Evolutionary conservation across 2,113 vertebrate genomes (phyloP).

Genomic region (Clupea harengus): DNA sequence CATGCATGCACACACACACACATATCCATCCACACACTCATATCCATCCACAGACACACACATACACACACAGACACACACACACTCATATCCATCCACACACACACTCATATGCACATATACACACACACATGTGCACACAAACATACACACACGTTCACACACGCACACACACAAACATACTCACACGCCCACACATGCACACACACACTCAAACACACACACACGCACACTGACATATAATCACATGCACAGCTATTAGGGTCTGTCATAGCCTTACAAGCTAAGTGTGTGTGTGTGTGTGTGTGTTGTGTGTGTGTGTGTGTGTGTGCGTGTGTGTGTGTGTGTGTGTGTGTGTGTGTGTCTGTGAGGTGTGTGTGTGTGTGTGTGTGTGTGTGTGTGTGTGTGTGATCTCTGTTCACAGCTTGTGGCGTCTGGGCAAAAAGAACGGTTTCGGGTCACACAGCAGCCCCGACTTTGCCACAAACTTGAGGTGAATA

Average conservation of each 20-base stretch:
- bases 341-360: slow-evolving; percentile 42
- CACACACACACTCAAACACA: no score
- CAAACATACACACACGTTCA: no score
- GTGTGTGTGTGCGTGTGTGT: slow-evolving; percentile 37
- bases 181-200: no score
- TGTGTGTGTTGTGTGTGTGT: slow-evolving; percentile 7
- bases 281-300: slow-evolving; percentile 27
- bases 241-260: no score
- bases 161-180: no score
- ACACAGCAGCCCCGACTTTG: slow-evolving; percentile 77
- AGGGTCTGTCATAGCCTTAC: no score
- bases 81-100: background rate
- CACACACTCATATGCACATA: no score
- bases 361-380: slow-evolving; percentile 49
- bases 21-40: no score
- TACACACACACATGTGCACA: no score
- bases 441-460: slow-evolving; percentile 79
- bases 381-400: slow-evolving; percentile 50
- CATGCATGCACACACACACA: no score
- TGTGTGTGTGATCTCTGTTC: slow-evolving; percentile 65
- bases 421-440: slow-evolving; percentile 76
- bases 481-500: slow-evolving; percentile 77
- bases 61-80: background rate
- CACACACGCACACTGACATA: no score
- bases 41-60: no score